phyloP scores from a whole-genome alignment of 2,113 vertebrate species.

The Corydoras sp. region DNA sequence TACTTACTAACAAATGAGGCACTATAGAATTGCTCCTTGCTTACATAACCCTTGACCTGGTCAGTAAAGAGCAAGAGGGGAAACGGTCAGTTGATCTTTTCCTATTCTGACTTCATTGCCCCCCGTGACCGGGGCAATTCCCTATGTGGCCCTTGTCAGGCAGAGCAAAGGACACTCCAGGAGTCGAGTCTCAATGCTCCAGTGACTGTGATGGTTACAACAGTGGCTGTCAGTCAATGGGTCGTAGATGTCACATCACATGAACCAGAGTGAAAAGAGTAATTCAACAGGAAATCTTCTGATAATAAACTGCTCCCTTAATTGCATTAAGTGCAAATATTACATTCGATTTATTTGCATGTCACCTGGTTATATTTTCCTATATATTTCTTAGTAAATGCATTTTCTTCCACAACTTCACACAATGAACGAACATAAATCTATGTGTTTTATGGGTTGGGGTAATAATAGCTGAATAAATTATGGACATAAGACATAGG shows the following conservation, averaged over 20 bases:
- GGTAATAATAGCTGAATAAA: too few relatives aligned
- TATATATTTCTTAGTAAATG: too few relatives aligned
- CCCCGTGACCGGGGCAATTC: conserved; percentile 31
- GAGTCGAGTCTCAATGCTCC: conserved; percentile 42
- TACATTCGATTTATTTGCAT: too few relatives aligned
- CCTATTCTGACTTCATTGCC: conserved; percentile 37
- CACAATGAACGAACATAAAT: too few relatives aligned
- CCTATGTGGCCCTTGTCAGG: conserved; percentile 51
- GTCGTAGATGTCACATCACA: conserved; percentile 61
- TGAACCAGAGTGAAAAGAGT: conserved; percentile 7
- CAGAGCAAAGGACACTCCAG: conserved; percentile 49
- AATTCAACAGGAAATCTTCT: conserved; percentile 18
- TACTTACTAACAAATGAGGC: conserved; percentile 26
- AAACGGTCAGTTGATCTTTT: conserved; percentile 41
- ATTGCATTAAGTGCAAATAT: background rate
- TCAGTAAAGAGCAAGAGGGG: conserved; percentile 48
- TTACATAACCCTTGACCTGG: conserved; percentile 54
- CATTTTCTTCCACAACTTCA: too few relatives aligned
- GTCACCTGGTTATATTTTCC: background rate
- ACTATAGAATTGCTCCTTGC: conserved; percentile 53
- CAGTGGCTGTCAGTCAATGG: conserved; percentile 58
- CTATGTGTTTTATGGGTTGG: too few relatives aligned
- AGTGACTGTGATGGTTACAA: conserved; percentile 45
- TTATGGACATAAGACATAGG: too few relatives aligned
- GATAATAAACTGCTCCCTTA: conserved; percentile 19